A percentile compares a stretch with the other conserved stretches of the same genome.
Conservation (phyloP, 2,888 invertebrate genomes). For the Hyalella azteca region DNA sequence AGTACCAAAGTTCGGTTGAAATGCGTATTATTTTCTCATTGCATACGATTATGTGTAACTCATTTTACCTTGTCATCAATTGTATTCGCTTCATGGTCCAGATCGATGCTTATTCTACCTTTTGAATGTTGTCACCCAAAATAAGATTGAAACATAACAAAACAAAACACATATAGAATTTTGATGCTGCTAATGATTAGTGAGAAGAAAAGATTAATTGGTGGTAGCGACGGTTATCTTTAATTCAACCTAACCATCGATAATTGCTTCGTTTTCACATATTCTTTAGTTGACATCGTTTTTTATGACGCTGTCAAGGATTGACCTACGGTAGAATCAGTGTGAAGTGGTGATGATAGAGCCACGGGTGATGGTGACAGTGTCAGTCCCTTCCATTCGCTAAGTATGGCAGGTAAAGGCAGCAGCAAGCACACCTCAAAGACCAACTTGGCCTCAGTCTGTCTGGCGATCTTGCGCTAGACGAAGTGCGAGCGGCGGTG, state of each 20-base stretch:
- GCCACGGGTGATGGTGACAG: constrained; percentile 18
- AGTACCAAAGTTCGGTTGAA: too few species aligned
- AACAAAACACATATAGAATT: neutral
- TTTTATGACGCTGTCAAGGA: neutral
- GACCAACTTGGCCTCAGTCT: constrained; percentile 19
- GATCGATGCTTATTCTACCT: too few species aligned
- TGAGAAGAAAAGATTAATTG: neutral
- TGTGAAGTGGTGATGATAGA: constrained; percentile 29
- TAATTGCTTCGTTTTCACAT: neutral
- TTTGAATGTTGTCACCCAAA: too few species aligned
- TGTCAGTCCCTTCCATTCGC: constrained; percentile 19
- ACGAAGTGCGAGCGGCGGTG: constrained; percentile 6
- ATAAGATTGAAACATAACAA: neutral
- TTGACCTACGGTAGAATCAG: neutral
- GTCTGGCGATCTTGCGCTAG: constrained; percentile 24
- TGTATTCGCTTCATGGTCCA: too few species aligned
- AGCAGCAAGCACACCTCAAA: constrained; percentile 5
- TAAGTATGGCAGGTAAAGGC: neutral
- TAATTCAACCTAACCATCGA: neutral
- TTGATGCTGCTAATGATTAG: neutral
- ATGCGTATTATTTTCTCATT: too few species aligned
- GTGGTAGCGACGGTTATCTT: neutral
- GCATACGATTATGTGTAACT: too few species aligned
- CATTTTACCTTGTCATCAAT: too few species aligned
- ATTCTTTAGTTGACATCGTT: neutral